Percentiles rank a stretch among this genome's conserved stretches.
phyloP scores from a whole-genome alignment of 2,797 vertebrate species.

The Distichodus sexfasciatus region DNA sequence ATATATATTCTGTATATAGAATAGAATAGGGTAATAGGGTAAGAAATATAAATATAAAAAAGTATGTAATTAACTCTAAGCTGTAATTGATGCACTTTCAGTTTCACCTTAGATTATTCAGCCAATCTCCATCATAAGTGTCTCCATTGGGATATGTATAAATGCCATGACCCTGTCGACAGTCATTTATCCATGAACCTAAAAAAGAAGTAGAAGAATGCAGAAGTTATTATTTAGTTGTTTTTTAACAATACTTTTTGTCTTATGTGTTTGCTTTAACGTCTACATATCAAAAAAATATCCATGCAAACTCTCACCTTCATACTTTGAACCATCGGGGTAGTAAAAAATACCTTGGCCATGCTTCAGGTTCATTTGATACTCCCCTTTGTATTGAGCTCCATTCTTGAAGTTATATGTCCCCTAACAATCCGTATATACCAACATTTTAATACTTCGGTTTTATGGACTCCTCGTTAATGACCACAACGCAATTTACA shows the following conservation, averaged over 20 bases:
- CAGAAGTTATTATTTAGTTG: background rate
- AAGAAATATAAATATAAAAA: too few relatives aligned
- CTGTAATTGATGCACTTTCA: too few relatives aligned
- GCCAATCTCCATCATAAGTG: conserved; percentile 88
- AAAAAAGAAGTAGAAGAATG: background rate
- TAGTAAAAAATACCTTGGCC: conserved; percentile 88
- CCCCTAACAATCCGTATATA: conserved; percentile 65
- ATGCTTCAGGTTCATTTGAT: conserved; percentile 83
- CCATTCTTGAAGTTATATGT: conserved; percentile 86
- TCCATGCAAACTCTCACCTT: conserved; percentile 72
- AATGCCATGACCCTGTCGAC: conserved; percentile 82
- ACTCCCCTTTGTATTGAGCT: conserved; percentile 80
- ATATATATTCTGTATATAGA: too few relatives aligned
- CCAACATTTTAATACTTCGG: too few relatives aligned
- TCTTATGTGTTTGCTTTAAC: background rate
- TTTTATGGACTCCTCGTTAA: too few relatives aligned
- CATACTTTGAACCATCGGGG: conserved; percentile 91
- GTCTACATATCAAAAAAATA: too few relatives aligned
- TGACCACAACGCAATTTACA: too few relatives aligned
- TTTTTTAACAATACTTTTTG: background rate
- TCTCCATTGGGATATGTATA: conserved; percentile 89
- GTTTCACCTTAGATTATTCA: conserved; percentile 79
- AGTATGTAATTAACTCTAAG: too few relatives aligned
- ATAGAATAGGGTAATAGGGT: too few relatives aligned
- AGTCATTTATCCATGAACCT: conserved; percentile 85